Evolutionary conservation across 2,797 vertebrate genomes (phyloP).

Genomic region (Sus cebifrons): DNA sequence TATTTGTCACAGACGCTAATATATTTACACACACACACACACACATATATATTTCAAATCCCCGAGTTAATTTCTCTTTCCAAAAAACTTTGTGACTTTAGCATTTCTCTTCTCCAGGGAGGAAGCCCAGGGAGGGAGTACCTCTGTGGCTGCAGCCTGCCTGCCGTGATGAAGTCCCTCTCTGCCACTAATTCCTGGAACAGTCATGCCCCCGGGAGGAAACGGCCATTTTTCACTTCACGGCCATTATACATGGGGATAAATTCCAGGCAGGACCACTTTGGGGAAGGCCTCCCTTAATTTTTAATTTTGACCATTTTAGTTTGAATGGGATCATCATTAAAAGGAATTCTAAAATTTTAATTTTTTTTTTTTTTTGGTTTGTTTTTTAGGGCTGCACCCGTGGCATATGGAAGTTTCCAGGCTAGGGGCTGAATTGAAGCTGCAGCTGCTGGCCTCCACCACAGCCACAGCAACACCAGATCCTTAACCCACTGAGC

Average conservation of each 20-base stretch:
- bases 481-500: no score
- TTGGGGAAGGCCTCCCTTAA: slow-evolving; percentile 40
- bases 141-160: not conserved
- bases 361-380: not conserved
- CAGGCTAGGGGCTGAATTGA: no score
- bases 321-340: slow-evolving; percentile 34
- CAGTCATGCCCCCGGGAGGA: slow-evolving; percentile 13
- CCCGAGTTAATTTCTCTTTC: slow-evolving; percentile 57
- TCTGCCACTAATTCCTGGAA: slow-evolving; percentile 73
- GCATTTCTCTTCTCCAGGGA: slow-evolving; percentile 32
- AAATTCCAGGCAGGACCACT: slow-evolving; percentile 71
- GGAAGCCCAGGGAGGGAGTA: not conserved
- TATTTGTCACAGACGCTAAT: slow-evolving; percentile 53
- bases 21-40: not conserved
- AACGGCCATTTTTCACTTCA: not conserved
- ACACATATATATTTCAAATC: not conserved
- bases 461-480: no score
- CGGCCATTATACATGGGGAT: slow-evolving; percentile 68
- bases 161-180: slow-evolving; percentile 52
- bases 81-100: slow-evolving; percentile 60
- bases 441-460: no score
- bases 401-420: no score
- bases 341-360: slow-evolving; percentile 62
- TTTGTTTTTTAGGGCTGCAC: no score
- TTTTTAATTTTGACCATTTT: slow-evolving; percentile 56